phyloP scores from a whole-genome alignment of 2,888 invertebrate species.

The Yponomeuta plumbellus region DNA sequence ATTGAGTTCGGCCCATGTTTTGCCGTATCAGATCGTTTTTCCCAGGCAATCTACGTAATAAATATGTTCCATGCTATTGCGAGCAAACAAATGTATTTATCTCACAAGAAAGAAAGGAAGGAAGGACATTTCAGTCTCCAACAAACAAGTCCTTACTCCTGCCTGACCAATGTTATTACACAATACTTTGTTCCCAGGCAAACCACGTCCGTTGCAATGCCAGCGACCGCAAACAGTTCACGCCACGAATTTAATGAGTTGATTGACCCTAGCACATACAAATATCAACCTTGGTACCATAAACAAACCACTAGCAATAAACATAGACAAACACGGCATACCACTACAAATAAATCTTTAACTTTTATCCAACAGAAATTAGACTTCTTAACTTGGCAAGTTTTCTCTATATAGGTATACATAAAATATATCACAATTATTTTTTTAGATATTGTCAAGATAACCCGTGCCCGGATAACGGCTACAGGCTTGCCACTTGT shows the following conservation, averaged over 20 bases:
- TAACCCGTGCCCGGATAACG: too few relatives aligned
- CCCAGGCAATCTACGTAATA: too few relatives aligned
- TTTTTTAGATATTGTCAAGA: too few relatives aligned
- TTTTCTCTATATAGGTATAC: too few relatives aligned
- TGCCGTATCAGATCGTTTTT: too few relatives aligned
- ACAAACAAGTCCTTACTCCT: background rate
- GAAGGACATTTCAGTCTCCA: background rate
- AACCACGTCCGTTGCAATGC: slow-evolving; percentile 16
- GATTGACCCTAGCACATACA: background rate
- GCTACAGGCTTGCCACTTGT: too few relatives aligned
- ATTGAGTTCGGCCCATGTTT: too few relatives aligned
- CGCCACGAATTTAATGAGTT: slow-evolving; percentile 17
- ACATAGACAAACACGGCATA: too few relatives aligned
- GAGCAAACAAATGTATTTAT: background rate
- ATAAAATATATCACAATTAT: too few relatives aligned
- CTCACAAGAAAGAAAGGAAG: background rate
- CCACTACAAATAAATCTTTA: too few relatives aligned
- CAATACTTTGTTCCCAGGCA: slow-evolving; percentile 15
- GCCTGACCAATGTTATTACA: slow-evolving; percentile 10
- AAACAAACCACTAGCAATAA: background rate
- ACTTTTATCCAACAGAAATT: too few relatives aligned
- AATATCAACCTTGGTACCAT: background rate
- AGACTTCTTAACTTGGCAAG: too few relatives aligned
- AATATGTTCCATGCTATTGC: background rate
- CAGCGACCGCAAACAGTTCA: background rate